These are phyloP conservation scores for Sebastes variabilis DNA, from an alignment of 2,797 vertebrate species.

Conservation along the genomic window DNA sequence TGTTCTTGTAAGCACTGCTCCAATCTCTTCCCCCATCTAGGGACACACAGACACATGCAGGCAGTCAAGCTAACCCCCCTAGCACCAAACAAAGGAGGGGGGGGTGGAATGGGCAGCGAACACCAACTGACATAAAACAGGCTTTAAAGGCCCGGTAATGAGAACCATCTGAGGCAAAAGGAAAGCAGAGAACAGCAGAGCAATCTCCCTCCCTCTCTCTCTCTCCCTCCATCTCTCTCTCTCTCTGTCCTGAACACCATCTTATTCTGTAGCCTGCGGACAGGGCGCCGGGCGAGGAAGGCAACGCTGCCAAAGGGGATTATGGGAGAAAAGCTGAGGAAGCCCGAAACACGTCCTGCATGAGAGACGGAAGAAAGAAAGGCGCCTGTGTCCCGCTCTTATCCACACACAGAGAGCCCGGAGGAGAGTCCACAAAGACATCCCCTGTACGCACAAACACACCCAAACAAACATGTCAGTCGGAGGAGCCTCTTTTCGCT, in stretches of 20 bases:
- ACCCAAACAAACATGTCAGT: constrained; percentile 69
- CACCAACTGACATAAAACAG: constrained; percentile 84
- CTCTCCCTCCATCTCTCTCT: constrained; percentile 2
- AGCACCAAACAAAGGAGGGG: constrained; percentile 73
- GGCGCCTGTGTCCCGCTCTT: constrained; percentile 48
- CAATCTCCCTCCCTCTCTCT: constrained; percentile 44
- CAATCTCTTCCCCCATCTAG: constrained; percentile 55
- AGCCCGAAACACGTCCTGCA: constrained; percentile 65
- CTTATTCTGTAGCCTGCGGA: constrained; percentile 58
- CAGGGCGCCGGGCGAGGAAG: constrained; percentile 53
- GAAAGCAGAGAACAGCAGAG: constrained; percentile 62
- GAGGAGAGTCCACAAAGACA: constrained; percentile 59
- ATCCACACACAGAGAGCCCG: constrained; percentile 46
- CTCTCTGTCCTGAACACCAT: constrained; percentile 36
- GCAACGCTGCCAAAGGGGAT: constrained; percentile 61
- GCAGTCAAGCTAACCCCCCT: constrained; percentile 59
- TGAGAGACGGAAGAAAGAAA: constrained; percentile 60
- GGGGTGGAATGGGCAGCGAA: constrained; percentile 74
- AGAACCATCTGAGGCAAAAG: constrained; percentile 83
- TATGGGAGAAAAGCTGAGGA: constrained; percentile 68
- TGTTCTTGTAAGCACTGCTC: constrained; percentile 34
- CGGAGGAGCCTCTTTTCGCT: constrained; percentile 4
- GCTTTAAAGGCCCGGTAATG: constrained; percentile 85
- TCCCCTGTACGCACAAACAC: constrained; percentile 54
- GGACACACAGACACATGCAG: constrained; percentile 46